Evolutionary conservation across 2,113 vertebrate genomes (phyloP), one percentile per base, ranked within the genome.

Genomic region (Agapornis roseicollis): DNA sequence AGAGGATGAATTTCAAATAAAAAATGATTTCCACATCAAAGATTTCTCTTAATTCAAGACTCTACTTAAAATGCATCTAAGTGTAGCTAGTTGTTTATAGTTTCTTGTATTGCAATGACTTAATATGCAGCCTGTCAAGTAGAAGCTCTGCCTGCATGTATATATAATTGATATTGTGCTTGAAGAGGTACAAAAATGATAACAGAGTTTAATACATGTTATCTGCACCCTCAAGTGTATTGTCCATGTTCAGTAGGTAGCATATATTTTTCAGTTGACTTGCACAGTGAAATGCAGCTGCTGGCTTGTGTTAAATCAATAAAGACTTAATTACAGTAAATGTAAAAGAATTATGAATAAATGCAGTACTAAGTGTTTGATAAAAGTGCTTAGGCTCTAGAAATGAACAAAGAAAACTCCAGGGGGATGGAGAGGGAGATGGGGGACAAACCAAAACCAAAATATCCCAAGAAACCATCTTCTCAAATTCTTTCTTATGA

Each of bases 11-110:
- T 94, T 94, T 90, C 56, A 91, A 93, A 78, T 88, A 35, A 80
- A 96, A 91, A 79, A 46, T 61, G 19, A 97, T 94, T 94, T 95
- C 65, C 89, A 93, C 72, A 90, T 96, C 84, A 96, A 97, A 94
- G 84, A 58, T 61, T 92, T 88, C 27, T 91, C 52, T 69, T 85
- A 89, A 92, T 76, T 42, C 15, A 35, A 95, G 86, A 9, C 25
- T 7, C 18, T 74, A 24, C 80, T 91, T 95, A 74, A 95, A 97
- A 95, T 55, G 33, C 63, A 82, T 86, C 37, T 88, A 66, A 78
- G 49, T 37, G 76, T 73, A 84, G 35, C 77, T 92, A 61, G 33
- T 85, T 89, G 73, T 90, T 95, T 78, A 70, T 73, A 73, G 73
- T 39, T 68, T 47, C 65, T 65, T 85, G 56, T 92, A 42, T 55